These are phyloP conservation scores for Sebastes hubbsi DNA, from an alignment of 2,797 vertebrate species.

Conservation along the genomic window DNA sequence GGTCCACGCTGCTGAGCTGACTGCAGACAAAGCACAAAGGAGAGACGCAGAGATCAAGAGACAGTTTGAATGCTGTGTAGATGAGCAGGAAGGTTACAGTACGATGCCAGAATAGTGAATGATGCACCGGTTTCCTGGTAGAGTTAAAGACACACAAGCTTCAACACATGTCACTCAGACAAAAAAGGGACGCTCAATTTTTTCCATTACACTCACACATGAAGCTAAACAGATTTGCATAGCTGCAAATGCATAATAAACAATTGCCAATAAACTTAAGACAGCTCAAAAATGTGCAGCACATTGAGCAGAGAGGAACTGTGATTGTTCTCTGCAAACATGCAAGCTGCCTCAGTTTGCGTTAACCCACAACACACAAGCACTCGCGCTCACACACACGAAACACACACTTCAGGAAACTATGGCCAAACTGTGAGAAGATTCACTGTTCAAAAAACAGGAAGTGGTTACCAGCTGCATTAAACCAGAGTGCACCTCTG, in stretches of 20 bases:
- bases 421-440: conserved; percentile 81
- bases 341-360: conserved; percentile 57
- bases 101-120: conserved; percentile 9
- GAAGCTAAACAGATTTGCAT: neutral
- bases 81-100: conserved; percentile 17
- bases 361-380: conserved; percentile 69
- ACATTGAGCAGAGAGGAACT: conserved; percentile 67
- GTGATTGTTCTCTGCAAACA: conserved; percentile 76
- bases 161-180: conserved; percentile 9
- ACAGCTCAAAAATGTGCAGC: conserved; percentile 26
- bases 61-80: conserved; percentile 12
- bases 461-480: conserved; percentile 82
- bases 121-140: conserved; percentile 29
- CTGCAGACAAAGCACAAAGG: conserved; percentile 34
- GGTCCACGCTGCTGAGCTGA: conserved; percentile 42
- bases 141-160: conserved; percentile 13
- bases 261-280: neutral
- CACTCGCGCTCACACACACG: conserved; percentile 53
- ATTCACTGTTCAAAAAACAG: conserved; percentile 81
- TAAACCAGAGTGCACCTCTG: conserved; percentile 69
- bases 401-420: conserved; percentile 78
- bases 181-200: neutral
- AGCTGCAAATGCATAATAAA: neutral
- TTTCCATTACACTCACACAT: conserved; percentile 30
- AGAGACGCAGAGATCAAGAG: conserved; percentile 27